Evolutionary conservation across 2,888 invertebrate genomes (phyloP).

Genomic region (Erpobdella octoculata): DNA sequence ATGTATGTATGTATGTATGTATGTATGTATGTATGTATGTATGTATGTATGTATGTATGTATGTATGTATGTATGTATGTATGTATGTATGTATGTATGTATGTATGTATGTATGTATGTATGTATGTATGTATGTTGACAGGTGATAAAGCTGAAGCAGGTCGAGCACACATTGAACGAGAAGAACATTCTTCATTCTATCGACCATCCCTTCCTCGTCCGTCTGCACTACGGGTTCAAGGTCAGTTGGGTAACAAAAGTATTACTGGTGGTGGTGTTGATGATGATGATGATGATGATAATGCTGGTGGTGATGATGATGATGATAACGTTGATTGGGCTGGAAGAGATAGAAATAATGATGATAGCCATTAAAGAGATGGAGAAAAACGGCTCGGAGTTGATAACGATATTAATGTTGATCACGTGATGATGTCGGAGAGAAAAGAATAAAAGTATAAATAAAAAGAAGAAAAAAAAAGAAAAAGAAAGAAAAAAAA

Average conservation of each 20-base stretch:
- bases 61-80: too few relatives aligned
- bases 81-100: too few relatives aligned
- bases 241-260: too few relatives aligned
- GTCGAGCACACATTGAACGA: conserved; percentile 99
- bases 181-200: conserved; percentile 96
- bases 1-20: too few relatives aligned
- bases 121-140: too few relatives aligned
- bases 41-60: too few relatives aligned
- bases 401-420: too few relatives aligned
- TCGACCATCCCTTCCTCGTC: conserved; percentile 97
- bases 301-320: not conserved
- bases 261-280: not conserved
- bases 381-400: too few relatives aligned
- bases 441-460: not conserved
- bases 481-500: not conserved
- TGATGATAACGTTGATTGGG: not conserved
- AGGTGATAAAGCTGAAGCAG: conserved; percentile 76
- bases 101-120: too few relatives aligned
- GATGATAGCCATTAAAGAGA: not conserved
- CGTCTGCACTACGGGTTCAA: conserved; percentile 36
- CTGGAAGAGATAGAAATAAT: not conserved
- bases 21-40: too few relatives aligned
- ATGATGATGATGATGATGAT: conserved; percentile 25
- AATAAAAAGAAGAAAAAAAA: too few relatives aligned
- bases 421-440: too few relatives aligned